Percentiles rank a stretch among this genome's conserved stretches.
Conservation (phyloP, 2,888 invertebrate genomes). For the Aspidiotus destructor region DNA sequence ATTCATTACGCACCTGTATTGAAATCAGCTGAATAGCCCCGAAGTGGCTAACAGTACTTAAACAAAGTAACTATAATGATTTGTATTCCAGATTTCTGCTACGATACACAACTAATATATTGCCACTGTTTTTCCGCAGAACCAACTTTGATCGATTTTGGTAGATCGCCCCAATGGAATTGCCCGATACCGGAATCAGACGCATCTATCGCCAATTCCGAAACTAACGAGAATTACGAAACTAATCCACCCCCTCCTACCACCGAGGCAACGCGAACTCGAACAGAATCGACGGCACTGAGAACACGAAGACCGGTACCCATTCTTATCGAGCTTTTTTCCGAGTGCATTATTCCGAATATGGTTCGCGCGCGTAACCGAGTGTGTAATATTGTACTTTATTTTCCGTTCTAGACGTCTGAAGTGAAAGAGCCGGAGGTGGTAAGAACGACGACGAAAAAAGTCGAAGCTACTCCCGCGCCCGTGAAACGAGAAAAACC, state of each 20-base stretch:
- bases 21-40: too few species aligned
- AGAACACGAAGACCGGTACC: constrained; percentile 14
- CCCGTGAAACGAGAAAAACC: constrained; percentile 45
- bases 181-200: constrained; percentile 72
- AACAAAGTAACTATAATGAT: too few species aligned
- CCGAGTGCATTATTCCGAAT: too few species aligned
- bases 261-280: constrained; percentile 12
- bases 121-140: not conserved
- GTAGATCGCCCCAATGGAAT: constrained; percentile 81
- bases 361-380: too few species aligned
- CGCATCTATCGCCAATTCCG: constrained; percentile 26
- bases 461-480: constrained; percentile 40
- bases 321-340: not conserved
- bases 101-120: not conserved
- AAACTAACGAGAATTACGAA: constrained; percentile 20
- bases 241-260: constrained; percentile 39
- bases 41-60: too few species aligned
- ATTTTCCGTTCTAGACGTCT: not conserved
- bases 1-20: too few species aligned
- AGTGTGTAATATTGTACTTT: not conserved
- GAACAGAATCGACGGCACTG: constrained; percentile 13
- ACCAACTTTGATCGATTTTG: constrained; percentile 58
- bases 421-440: constrained; percentile 11
- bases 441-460: constrained; percentile 14
- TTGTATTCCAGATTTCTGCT: too few species aligned